Evolutionary conservation across 2,797 vertebrate genomes (phyloP).

Genomic region (Notamacropus eugenii): DNA sequence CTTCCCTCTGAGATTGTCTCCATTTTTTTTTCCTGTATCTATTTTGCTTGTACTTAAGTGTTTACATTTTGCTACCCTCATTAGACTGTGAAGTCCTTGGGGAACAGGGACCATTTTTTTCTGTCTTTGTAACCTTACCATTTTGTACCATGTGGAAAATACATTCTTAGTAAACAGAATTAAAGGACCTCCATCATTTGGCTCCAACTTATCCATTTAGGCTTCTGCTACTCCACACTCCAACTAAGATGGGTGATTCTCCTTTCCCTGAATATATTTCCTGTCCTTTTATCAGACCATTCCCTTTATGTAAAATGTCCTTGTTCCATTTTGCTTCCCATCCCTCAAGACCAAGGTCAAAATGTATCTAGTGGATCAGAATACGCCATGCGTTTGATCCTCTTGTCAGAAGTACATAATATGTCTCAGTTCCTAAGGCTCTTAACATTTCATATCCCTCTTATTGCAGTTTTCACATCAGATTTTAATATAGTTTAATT

Average conservation of each 20-base stretch:
- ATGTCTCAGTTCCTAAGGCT: not conserved
- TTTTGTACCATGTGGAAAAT: not conserved
- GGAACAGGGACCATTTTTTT: not conserved
- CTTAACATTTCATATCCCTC: not conserved
- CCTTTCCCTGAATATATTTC: not conserved
- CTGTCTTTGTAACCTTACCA: not conserved
- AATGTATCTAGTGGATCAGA: not conserved
- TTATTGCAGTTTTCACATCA: not conserved
- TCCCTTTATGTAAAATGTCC: not conserved
- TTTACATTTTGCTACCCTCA: not conserved
- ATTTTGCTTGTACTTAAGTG: not conserved
- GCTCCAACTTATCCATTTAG: not conserved
- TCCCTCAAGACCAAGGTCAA: not conserved
- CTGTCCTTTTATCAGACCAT: not conserved
- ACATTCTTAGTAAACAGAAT: not conserved
- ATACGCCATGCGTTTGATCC: not conserved
- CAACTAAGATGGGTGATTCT: not conserved
- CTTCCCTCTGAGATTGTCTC: not conserved
- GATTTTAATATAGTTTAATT: not conserved
- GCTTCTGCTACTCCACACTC: not conserved
- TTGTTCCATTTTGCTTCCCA: not conserved
- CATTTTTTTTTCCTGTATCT: not conserved
- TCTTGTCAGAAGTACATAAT: not conserved
- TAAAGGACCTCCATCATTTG: not conserved
- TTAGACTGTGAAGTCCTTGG: not conserved